These are phyloP conservation scores for Sinocyclocheilus rhinocerous DNA, from an alignment of 2,113 vertebrate genomes.

Conservation along the genomic window DNA sequence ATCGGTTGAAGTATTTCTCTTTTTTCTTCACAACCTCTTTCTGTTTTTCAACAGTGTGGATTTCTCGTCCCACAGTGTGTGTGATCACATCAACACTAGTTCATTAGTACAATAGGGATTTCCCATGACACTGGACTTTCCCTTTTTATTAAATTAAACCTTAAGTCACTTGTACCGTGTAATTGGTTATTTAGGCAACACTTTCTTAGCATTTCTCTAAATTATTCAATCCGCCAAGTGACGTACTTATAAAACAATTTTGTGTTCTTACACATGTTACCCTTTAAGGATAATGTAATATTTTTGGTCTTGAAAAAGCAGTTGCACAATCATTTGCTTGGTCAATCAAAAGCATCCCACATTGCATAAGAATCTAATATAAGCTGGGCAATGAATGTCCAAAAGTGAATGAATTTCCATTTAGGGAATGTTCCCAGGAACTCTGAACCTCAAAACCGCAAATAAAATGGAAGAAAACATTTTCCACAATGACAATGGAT, in stretches of 20 bases:
- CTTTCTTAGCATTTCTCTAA: background rate
- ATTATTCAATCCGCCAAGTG: background rate
- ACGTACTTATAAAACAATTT: background rate
- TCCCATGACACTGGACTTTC: constrained; percentile 61
- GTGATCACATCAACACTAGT: constrained; percentile 68
- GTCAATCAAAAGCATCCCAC: constrained; percentile 3
- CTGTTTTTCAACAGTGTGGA: constrained; percentile 33
- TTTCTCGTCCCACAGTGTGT: constrained; percentile 23
- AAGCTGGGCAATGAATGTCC: background rate
- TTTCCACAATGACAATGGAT: background rate
- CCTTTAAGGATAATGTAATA: background rate
- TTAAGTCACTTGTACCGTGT: background rate
- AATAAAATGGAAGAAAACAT: background rate
- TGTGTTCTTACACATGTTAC: background rate
- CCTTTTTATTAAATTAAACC: constrained; percentile 13
- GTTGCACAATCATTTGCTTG: constrained; percentile 7
- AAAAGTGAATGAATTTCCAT: background rate
- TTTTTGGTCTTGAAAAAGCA: constrained; percentile 3
- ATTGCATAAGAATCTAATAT: background rate
- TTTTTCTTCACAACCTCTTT: constrained; percentile 49
- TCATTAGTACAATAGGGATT: constrained; percentile 59
- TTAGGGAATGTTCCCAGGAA: constrained; percentile 1
- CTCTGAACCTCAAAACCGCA: background rate
- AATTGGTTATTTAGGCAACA: constrained; percentile 13
- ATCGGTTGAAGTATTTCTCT: constrained; percentile 15